Base-by-base conservation (phyloP, 2,797 vertebrate genomes). In the Distichodus sexfasciatus region DNA sequence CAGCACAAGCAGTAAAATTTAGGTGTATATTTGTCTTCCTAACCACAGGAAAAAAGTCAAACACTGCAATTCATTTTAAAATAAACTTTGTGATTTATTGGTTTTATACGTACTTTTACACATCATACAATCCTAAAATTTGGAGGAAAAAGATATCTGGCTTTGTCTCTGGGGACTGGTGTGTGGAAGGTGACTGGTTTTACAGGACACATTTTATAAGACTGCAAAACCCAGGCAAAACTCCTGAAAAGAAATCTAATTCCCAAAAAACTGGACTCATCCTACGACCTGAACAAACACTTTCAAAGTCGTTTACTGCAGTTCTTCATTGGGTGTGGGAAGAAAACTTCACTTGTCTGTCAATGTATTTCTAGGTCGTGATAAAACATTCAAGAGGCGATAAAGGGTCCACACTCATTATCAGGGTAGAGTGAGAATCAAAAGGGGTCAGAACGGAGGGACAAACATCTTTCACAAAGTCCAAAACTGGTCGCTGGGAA, bases 91-190 rank as follows among this genome's bases (percentile, higher is more conserved):
- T 76, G 66, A 76, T 67, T 79, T 76, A 75, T 72, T 76, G 75
- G 67, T 89, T 91, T 91, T 90, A 87, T 90, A 89, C 87, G 88
- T 87, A 89, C 83, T 90, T 84, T 87, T 90, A 90, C 88, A 91
- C 87, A 87, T 89, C 87, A 90, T 90, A 92, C 88, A 92, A 90
- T 88, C 88, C 90, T 91, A 91, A 88, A n/a, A 87, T 82, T 80
- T 84, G 82, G 70, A 89, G 79, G 87, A 78, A 72, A 82, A 81
- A 82, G 28, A 83, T 79, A 89, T 88, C 87, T 87, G 87, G 85
- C 87, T 83, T 86, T 86, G 85, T 87, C 85, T 89, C 86, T 87
- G 86, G 85, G 87, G 86, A 88, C 84, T 87, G 87, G 84, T 23
- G 54, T 79, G 82, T 79, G 82, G 79, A 82, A 74, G 83, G 77